Conservation (phyloP, 2,797 vertebrate species). For the Anabacerthia variegaticeps region DNA sequence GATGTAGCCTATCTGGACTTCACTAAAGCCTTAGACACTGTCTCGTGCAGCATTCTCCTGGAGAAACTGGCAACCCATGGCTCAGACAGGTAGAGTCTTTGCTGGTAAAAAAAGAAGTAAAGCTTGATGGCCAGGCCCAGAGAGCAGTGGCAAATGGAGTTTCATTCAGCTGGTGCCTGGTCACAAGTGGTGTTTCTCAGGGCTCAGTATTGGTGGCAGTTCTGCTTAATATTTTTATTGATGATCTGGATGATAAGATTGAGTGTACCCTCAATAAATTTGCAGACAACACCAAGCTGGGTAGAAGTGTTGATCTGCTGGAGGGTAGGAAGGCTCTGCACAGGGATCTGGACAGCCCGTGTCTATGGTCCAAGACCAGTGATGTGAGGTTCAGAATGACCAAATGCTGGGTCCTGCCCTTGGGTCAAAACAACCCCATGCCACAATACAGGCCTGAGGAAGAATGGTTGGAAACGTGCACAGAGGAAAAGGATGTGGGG, state of each 20-base stretch:
- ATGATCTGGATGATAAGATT: neutral
- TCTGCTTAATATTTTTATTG: neutral
- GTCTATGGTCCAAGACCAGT: neutral
- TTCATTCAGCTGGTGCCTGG: neutral
- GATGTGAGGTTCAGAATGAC: neutral
- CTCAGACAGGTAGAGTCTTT: neutral
- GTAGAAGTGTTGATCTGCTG: neutral
- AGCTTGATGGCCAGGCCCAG: neutral
- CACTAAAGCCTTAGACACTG: neutral
- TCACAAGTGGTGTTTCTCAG: neutral
- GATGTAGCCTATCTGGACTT: neutral
- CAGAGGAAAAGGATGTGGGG: neutral
- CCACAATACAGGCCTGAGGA: neutral
- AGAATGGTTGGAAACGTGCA: neutral
- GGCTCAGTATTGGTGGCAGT: neutral
- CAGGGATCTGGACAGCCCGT: neutral
- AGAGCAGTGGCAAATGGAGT: neutral
- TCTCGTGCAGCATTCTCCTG: neutral
- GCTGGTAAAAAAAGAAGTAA: neutral
- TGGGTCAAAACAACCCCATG: neutral
- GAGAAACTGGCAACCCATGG: neutral
- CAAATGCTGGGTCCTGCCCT: neutral
- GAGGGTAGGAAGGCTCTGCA: neutral
- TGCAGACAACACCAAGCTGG: neutral
- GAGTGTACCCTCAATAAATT: neutral